phyloP scores from a whole-genome alignment of 1,140 invertebrate species.

The Phymastichus coffea region DNA sequence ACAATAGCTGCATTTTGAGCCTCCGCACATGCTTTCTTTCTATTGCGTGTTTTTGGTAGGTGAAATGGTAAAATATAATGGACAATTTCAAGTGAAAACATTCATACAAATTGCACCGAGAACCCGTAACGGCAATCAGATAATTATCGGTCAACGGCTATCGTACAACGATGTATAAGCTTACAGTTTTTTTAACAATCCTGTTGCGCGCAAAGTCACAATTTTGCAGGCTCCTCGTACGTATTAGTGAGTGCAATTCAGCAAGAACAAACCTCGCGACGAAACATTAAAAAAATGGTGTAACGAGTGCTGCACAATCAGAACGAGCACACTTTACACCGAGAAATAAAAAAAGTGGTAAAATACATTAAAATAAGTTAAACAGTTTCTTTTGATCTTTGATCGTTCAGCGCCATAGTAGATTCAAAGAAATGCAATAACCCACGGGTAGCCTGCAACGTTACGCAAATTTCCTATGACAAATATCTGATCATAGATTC shows the following conservation, averaged over 20 bases:
- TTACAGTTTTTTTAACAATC: background rate
- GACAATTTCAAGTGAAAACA: slow-evolving; percentile 9
- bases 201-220: background rate
- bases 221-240: background rate
- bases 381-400: too few species aligned
- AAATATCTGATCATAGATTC: background rate
- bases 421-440: too few species aligned
- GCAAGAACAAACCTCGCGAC: too few species aligned
- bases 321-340: too few species aligned
- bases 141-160: background rate
- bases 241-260: too few species aligned
- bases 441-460: slow-evolving; percentile 1
- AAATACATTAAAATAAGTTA: too few species aligned
- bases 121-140: slow-evolving; percentile 6
- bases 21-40: slow-evolving; percentile 37
- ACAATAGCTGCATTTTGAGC: slow-evolving; percentile 47
- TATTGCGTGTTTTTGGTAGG: slow-evolving; percentile 36
- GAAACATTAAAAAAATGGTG: too few species aligned
- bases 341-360: too few species aligned
- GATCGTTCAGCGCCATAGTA: background rate
- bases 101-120: slow-evolving; percentile 34
- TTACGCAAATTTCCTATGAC: background rate
- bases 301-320: too few species aligned
- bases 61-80: slow-evolving; percentile 20
- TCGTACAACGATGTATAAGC: background rate